These are phyloP conservation scores for Eulemur albifrons DNA, from an alignment of 2,797 vertebrate species.

Conservation along the genomic window DNA sequence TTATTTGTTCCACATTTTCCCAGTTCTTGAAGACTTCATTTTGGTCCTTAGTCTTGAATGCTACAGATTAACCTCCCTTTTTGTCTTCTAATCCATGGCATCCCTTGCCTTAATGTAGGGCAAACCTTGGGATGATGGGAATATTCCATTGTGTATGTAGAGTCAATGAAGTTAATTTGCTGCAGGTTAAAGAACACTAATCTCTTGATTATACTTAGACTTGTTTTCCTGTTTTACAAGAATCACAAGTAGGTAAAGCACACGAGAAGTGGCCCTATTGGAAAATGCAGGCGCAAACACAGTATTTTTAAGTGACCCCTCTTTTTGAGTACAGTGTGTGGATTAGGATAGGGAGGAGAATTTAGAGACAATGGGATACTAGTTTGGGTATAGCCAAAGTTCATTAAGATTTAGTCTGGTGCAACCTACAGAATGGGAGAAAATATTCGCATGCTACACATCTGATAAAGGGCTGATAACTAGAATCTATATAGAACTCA, in stretches of 20 bases:
- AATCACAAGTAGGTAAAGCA: not conserved
- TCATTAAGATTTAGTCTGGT: not conserved
- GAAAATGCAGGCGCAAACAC: not conserved
- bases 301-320: not conserved
- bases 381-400: not conserved
- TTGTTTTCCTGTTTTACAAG: not conserved
- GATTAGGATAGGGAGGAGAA: not conserved
- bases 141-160: not conserved
- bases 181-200: not conserved
- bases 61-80: not conserved
- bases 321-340: not conserved
- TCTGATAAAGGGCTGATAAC: no score
- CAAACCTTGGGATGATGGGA: not conserved
- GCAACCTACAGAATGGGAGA: no score
- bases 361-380: not conserved
- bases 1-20: not conserved
- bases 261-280: not conserved
- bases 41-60: not conserved
- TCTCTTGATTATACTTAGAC: not conserved
- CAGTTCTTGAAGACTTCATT: not conserved
- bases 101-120: not conserved
- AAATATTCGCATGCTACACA: no score
- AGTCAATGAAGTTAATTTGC: not conserved
- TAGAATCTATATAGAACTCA: no score
- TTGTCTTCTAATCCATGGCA: not conserved